Percentiles rank a stretch among this genome's conserved stretches.
Evolutionary conservation across 1,140 invertebrate species (phyloP).

Genomic region (Cydia fagiglandana): DNA sequence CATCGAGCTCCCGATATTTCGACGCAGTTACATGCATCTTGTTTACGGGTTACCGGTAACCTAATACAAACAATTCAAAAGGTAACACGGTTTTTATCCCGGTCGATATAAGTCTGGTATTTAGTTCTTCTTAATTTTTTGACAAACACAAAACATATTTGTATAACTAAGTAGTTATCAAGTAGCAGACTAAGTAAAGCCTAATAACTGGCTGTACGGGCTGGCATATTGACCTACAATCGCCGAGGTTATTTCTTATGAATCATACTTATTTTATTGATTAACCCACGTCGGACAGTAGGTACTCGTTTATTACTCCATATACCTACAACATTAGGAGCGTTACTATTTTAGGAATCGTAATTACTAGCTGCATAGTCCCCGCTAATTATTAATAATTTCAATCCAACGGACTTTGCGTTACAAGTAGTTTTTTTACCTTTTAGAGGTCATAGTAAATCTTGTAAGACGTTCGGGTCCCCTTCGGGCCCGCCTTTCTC

Average conservation of each 20-base stretch:
- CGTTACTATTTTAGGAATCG: background rate
- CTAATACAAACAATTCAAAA: too few species aligned
- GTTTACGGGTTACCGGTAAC: too few species aligned
- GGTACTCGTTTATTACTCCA: background rate
- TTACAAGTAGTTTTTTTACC: background rate
- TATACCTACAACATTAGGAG: background rate
- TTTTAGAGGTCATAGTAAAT: conserved; percentile 32
- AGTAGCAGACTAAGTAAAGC: conserved; percentile 1
- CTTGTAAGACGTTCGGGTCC: conserved; percentile 59
- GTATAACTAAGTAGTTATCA: background rate
- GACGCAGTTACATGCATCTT: too few species aligned
- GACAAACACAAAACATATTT: background rate
- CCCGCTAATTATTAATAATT: background rate
- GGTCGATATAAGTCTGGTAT: too few species aligned
- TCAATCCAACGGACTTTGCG: conserved; percentile 14
- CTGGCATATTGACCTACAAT: background rate
- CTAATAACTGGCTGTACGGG: background rate
- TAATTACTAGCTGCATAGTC: background rate
- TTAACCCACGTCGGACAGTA: background rate
- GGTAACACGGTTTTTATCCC: too few species aligned
- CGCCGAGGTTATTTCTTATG: background rate
- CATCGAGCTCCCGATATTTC: too few species aligned
- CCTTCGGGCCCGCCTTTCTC: conserved; percentile 66
- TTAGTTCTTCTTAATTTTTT: too few species aligned
- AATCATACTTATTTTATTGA: conserved; percentile 12